These are phyloP conservation scores for Anolis sagrei DNA, from an alignment of 2,113 vertebrate species.

Conservation along the genomic window DNA sequence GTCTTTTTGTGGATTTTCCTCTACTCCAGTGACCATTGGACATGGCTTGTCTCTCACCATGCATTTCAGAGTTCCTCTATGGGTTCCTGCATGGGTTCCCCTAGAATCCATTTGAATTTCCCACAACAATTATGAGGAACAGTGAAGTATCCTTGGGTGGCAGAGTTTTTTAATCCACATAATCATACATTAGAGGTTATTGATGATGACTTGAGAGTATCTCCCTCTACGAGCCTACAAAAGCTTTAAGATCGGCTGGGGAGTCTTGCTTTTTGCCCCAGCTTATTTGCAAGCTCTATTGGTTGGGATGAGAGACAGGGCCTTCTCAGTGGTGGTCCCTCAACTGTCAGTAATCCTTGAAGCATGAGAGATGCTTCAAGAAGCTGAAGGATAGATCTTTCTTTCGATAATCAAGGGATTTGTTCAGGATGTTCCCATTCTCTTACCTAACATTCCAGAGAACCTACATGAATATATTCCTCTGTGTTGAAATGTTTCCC, in stretches of 20 bases:
- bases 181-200: no score
- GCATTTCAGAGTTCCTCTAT: slow-evolving; percentile 55
- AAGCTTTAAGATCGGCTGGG: no score
- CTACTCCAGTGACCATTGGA: slow-evolving; percentile 52
- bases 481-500: slow-evolving; percentile 55
- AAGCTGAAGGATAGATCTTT: slow-evolving; percentile 62
- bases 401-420: slow-evolving; percentile 42
- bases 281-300: no score
- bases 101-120: neutral
- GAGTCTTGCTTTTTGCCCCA: no score
- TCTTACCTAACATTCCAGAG: neutral
- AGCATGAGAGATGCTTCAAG: slow-evolving; percentile 35
- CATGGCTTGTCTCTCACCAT: slow-evolving; percentile 58
- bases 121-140: neutral
- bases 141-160: neutral
- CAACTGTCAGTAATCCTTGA: slow-evolving; percentile 47
- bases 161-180: neutral
- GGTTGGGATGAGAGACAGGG: no score
- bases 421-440: slow-evolving; percentile 43
- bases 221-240: no score
- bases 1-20: slow-evolving; percentile 6
- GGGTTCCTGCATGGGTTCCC: no score
- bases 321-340: no score
- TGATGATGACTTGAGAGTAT: no score
- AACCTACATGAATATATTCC: slow-evolving; percentile 47